Conservation (phyloP, 2,113 vertebrate species). For the Cyanoramphus novaezelandiae region DNA sequence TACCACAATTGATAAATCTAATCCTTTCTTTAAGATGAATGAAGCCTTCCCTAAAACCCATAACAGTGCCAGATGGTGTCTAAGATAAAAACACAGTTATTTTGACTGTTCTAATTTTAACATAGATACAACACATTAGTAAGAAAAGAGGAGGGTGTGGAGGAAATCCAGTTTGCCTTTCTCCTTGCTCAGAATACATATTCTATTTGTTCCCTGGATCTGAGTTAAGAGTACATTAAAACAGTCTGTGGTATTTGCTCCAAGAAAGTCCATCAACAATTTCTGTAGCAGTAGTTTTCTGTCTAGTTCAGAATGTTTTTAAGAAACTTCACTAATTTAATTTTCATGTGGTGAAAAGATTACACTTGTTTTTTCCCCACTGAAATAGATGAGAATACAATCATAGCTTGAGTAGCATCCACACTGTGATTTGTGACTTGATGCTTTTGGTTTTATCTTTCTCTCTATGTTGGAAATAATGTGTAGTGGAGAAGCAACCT, state of each 20-base stretch:
- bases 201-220: neutral
- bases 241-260: neutral
- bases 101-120: neutral
- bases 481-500: neutral
- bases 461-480: fast-evolving
- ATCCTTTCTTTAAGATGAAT: conserved; percentile 13
- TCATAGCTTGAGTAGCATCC: neutral
- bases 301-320: neutral
- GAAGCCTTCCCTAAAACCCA: neutral
- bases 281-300: neutral
- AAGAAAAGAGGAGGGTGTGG: neutral
- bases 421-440: neutral
- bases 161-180: neutral
- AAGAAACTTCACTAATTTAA: neutral
- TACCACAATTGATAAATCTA: conserved; percentile 28
- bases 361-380: fast-evolving
- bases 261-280: neutral
- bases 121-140: neutral
- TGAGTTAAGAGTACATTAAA: neutral
- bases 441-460: neutral
- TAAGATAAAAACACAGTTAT: neutral
- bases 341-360: fast-evolving
- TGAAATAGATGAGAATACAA: neutral
- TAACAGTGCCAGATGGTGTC: neutral
- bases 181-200: neutral